Evolutionary conservation across 2,113 vertebrate species (phyloP), one percentile per base, ranked within the genome.

Genomic region (Pelodiscus sinensis): DNA sequence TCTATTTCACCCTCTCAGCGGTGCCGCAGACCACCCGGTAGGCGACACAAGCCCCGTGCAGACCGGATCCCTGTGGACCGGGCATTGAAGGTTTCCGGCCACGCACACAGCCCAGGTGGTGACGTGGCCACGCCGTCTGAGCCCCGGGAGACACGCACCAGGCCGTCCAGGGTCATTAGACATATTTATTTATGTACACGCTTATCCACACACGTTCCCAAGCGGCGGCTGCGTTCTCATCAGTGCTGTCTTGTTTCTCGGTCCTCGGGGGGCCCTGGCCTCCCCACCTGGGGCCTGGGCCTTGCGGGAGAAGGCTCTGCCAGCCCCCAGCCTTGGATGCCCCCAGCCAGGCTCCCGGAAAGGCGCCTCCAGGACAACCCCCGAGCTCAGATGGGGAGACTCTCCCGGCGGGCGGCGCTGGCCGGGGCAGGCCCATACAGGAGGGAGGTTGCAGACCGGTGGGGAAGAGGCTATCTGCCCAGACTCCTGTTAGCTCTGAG

Each of bases 121-220:
- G 65, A 68, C 31, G 15, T 5, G 31, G 9, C 4, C 65, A 19
- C 8, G 16, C 31, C 15, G 31, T 35, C n/a, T 16, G 31, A 18
- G 15, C 31, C 65, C 4, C 65, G 3, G 13, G 15, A 15, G 65
- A 35, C n/a, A 21, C 65, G 35, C 65, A 89, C 83, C 81, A 0
- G 5, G 9, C 50, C 71, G 35, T 82, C 22, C 1, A 2, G 91
- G 7, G 82, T 86, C 83, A 11, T 89, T 87, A 97, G 96, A 97
- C 96, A 89, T 94, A 95, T 97, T 97, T 97, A 97, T 97, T 97
- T 97, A 95, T 97, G 94, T 97, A 97, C 97, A 97, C 89, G 80
- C 97, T 90, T 96, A 95, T 97, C 95, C 97, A 97, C 96, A 95
- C 80, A 7, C 51, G 16, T 71, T 62, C 82, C 93, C 94, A 93